Base-by-base conservation (phyloP, 2,113 vertebrate species). In the Circaetus gallicus region DNA sequence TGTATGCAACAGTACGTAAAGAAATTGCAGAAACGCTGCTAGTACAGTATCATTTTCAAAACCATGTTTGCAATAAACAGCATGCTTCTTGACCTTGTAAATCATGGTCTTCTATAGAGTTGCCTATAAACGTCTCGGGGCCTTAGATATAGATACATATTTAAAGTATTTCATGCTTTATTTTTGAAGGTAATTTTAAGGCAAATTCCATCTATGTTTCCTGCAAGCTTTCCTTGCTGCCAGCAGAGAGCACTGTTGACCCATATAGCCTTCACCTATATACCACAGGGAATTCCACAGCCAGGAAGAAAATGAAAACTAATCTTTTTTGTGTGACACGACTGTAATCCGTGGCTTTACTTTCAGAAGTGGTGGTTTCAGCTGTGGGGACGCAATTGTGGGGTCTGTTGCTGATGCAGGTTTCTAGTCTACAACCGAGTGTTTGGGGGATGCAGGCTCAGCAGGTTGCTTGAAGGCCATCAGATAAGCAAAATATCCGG, bases 171-270 rank as follows among this genome's bases (percentile, higher is more conserved):
- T n/a, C 20, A 25, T 16, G 17, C 20, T 38, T 72, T 36, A 11
- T 25, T 71, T n/a, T 31, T 31, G 19, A 47, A 49, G 45, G 19
- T 0, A 36, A 40, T 66, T 69, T 62, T 25, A 47, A 58, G n/a
- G 63, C 63, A 36, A 34, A 50, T 47, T 50, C 52, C 21, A 83
- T 85, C 47, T 4, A 3, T 19, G 36, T 74, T 62, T 65, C 56
- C 16, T 50, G 86, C 52, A 79, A 38, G 67, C 81, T 84, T 87
- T 56, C 5, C 24, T 22, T 21, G 62, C 24, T 78, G 89, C 79
- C 98, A 96, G 97, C 95, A 98, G 98, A 98, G 98, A 93, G 97
- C 97, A 97, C 82, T 72, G 58, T 79, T 86, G 91, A 94, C 63
- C 86, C 96, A 18, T 20, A 13, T 1, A 66, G 58, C 53, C 38